These are phyloP conservation scores for Drosophila parthenogenetica DNA, from an alignment of 2,888 invertebrate genomes.

Conservation along the genomic window DNA sequence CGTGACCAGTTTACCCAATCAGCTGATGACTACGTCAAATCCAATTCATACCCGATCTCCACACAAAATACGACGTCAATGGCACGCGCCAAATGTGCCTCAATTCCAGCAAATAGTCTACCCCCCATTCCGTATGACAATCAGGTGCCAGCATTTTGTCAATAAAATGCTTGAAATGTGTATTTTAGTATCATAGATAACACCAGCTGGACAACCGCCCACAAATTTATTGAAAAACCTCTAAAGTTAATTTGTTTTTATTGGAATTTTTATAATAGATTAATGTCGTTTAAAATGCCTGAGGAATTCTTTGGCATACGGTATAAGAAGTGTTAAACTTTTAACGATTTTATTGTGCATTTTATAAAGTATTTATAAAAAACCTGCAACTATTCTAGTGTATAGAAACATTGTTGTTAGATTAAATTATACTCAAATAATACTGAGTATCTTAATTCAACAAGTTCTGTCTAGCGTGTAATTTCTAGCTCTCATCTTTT, in stretches of 20 bases:
- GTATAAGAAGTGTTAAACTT: too few species aligned
- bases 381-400: too few species aligned
- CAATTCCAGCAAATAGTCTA: constrained; percentile 17
- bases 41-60: constrained; percentile 30
- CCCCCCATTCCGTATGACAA: constrained; percentile 39
- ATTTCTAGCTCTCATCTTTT: too few species aligned
- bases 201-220: background rate
- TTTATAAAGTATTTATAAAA: too few species aligned
- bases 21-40: constrained; percentile 38
- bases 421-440: too few species aligned
- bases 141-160: constrained; percentile 37
- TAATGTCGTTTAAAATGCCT: too few species aligned
- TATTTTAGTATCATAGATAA: constrained; percentile 21
- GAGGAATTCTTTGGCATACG: too few species aligned
- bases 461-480: too few species aligned
- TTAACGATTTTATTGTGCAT: too few species aligned
- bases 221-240: background rate
- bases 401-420: too few species aligned
- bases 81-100: constrained; percentile 52
- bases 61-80: constrained; percentile 11
- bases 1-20: constrained; percentile 51
- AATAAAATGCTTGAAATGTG: constrained; percentile 18
- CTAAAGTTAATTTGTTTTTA: background rate
- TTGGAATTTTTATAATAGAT: background rate
- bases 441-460: too few species aligned